These are phyloP conservation scores for Coleophora deauratella DNA, from an alignment of 2,888 invertebrate species.

Conservation along the genomic window DNA sequence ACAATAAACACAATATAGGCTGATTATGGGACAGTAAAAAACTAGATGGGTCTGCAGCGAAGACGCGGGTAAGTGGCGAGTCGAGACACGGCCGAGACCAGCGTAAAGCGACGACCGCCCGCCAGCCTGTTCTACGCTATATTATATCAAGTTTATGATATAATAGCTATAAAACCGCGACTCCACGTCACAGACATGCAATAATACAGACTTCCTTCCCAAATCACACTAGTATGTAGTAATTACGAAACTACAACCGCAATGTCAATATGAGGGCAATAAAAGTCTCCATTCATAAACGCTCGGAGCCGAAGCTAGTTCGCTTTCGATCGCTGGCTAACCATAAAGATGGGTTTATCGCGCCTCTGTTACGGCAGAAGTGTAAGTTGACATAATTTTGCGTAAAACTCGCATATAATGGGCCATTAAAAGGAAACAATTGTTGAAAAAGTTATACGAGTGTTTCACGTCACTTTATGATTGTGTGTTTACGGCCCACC, in stretches of 20 bases:
- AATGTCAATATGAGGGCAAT: constrained; percentile 67
- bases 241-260: constrained; percentile 60
- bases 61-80: no score
- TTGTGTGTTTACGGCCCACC: constrained; percentile 69
- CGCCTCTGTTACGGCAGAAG: constrained; percentile 64
- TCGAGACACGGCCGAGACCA: constrained; percentile 27
- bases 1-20: constrained; percentile 70
- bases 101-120: constrained; percentile 22
- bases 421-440: constrained; percentile 73
- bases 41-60: constrained; percentile 27
- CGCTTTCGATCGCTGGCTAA: constrained; percentile 62
- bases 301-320: constrained; percentile 48
- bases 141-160: constrained; percentile 65
- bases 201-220: constrained; percentile 60
- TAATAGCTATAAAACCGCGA: constrained; percentile 59
- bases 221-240: constrained; percentile 59
- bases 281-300: constrained; percentile 69
- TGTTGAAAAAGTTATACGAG: constrained; percentile 73
- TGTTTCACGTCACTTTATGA: constrained; percentile 69
- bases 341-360: constrained; percentile 72
- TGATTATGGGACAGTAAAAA: constrained; percentile 66
- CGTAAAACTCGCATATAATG: constrained; percentile 71
- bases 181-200: constrained; percentile 56
- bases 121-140: constrained; percentile 22
- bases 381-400: constrained; percentile 73